These are phyloP conservation scores for Diaperis boleti DNA, from an alignment of 2,888 invertebrate genomes.

Conservation along the genomic window DNA sequence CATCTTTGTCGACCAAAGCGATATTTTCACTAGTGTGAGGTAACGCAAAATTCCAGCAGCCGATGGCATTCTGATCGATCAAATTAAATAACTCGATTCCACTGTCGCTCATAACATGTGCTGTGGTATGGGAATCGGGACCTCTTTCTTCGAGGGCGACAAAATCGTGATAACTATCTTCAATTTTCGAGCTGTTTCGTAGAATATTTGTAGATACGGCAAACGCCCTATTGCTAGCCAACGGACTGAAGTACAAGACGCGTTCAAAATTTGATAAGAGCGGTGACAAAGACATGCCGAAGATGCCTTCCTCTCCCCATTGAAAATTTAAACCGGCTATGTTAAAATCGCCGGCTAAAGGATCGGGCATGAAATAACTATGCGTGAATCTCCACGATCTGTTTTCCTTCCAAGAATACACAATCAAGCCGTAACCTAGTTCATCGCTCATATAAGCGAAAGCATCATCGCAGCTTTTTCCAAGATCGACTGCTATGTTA, in stretches of 20 bases:
- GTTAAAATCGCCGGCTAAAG: slow-evolving; percentile 81
- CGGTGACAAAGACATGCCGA: slow-evolving; percentile 81
- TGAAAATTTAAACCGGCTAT: slow-evolving; percentile 86
- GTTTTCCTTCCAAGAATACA: slow-evolving; percentile 82
- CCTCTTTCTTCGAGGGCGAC: slow-evolving; percentile 76
- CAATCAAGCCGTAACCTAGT: slow-evolving; percentile 83
- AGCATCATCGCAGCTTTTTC: slow-evolving; percentile 79
- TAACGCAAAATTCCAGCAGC: slow-evolving; percentile 82
- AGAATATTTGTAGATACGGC: slow-evolving; percentile 81
- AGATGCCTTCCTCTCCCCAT: slow-evolving; percentile 84
- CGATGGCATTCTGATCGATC: slow-evolving; percentile 84
- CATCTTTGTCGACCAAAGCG: slow-evolving; percentile 80
- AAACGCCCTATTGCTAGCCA: slow-evolving; percentile 84
- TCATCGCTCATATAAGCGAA: slow-evolving; percentile 87
- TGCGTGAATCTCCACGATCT: slow-evolving; percentile 85
- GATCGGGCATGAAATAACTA: slow-evolving; percentile 85
- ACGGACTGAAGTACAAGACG: slow-evolving; percentile 81
- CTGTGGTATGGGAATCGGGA: slow-evolving; percentile 76
- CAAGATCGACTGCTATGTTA: slow-evolving; percentile 86
- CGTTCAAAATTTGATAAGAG: slow-evolving; percentile 76
- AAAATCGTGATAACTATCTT: slow-evolving; percentile 80
- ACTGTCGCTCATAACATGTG: slow-evolving; percentile 80
- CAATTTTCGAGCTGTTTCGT: slow-evolving; percentile 76
- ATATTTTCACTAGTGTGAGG: slow-evolving; percentile 76
- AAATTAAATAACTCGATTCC: slow-evolving; percentile 83